Evolutionary conservation across 1,140 invertebrate genomes (phyloP).

Genomic region (Brevipalpus yothersi): DNA sequence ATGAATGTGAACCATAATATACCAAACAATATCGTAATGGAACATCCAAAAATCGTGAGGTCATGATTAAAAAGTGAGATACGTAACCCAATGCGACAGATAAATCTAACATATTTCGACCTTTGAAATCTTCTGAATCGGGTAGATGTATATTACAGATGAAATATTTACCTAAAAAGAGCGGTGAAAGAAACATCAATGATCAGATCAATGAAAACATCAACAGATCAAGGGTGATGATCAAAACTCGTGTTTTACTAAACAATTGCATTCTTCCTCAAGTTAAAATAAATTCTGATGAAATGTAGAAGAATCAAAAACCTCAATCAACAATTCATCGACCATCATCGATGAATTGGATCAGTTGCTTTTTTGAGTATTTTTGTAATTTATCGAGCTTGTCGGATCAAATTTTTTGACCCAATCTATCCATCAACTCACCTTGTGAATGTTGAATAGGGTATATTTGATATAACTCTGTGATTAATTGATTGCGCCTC

Average conservation of each 20-base stretch:
- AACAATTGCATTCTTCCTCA: too few species aligned
- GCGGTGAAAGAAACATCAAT: conserved; percentile 23
- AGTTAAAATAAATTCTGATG: too few species aligned
- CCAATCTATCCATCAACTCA: too few species aligned
- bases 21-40: conserved; percentile 50
- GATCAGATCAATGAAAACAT: too few species aligned
- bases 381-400: too few species aligned
- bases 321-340: too few species aligned
- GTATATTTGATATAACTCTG: background rate
- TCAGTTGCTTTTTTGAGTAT: too few species aligned
- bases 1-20: conserved; percentile 45
- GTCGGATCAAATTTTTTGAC: too few species aligned
- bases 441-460: conserved; percentile 4
- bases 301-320: too few species aligned
- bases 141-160: conserved; percentile 47
- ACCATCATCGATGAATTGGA: too few species aligned
- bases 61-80: conserved; percentile 48
- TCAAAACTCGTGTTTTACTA: too few species aligned
- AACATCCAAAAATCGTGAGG: conserved; percentile 48
- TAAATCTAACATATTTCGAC: conserved; percentile 35
- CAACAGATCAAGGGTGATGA: too few species aligned
- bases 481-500: background rate
- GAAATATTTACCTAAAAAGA: background rate
- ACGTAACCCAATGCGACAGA: conserved; percentile 54
- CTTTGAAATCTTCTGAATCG: conserved; percentile 36